A percentile compares a stretch with the other conserved stretches of the same genome.
Conservation (phyloP, 2,113 vertebrate species). For the Gobiocypris rarus region DNA sequence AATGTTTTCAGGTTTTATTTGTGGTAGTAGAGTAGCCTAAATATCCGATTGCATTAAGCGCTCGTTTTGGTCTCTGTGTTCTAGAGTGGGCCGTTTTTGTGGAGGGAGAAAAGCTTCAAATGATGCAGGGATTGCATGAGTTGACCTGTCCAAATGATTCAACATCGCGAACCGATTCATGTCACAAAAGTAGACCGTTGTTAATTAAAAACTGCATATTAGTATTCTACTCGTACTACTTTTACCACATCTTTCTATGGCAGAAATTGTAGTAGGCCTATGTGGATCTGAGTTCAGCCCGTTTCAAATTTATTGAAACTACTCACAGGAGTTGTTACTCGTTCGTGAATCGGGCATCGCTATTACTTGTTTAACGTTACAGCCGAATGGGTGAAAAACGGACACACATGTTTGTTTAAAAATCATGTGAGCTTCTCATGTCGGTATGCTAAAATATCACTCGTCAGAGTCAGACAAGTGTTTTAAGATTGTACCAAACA, state of each 20-base stretch:
- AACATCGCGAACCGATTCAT: background rate
- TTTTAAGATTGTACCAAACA: background rate
- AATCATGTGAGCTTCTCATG: background rate
- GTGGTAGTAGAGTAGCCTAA: too few species aligned
- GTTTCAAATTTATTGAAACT: background rate
- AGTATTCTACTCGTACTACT: too few species aligned
- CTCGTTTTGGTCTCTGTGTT: background rate
- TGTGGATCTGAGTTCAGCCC: too few species aligned
- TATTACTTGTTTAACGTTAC: background rate
- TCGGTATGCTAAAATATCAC: background rate
- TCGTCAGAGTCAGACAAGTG: too few species aligned
- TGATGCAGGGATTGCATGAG: background rate
- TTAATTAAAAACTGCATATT: too few species aligned
- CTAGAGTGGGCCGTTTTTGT: background rate
- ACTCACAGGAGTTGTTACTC: background rate
- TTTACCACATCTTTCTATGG: too few species aligned
- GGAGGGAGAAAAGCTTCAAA: background rate
- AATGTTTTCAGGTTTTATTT: background rate
- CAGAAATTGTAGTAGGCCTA: too few species aligned
- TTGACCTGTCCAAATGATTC: background rate
- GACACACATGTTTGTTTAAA: background rate
- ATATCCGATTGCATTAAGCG: background rate
- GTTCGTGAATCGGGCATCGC: background rate
- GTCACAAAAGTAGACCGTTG: background rate
- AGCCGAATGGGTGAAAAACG: background rate